These are phyloP conservation scores for Idaea biselata DNA, from an alignment of 2,888 invertebrate genomes.

Conservation along the genomic window DNA sequence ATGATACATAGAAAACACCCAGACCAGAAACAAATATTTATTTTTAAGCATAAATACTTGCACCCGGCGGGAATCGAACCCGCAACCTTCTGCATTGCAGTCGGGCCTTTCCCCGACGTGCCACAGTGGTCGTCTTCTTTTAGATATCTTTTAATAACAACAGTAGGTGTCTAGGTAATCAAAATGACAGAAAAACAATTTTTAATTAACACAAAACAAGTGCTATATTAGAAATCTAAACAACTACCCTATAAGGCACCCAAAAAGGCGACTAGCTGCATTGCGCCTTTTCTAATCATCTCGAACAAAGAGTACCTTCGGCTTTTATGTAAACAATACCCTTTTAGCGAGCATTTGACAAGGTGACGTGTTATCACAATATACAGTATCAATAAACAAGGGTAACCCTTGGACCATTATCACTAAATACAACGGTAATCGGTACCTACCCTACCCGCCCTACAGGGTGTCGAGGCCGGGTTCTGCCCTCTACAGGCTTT, in stretches of 20 bases:
- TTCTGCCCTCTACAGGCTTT: not conserved
- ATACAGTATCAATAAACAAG: slow-evolving; percentile 32
- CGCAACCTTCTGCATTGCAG: too few relatives aligned
- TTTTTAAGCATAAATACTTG: too few relatives aligned
- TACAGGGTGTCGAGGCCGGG: slow-evolving; percentile 46
- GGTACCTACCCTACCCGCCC: slow-evolving; percentile 50
- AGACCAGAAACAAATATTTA: too few relatives aligned
- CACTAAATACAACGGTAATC: slow-evolving; percentile 48
- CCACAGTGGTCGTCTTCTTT: too few relatives aligned
- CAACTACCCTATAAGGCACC: not conserved
- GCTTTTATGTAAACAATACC: slow-evolving; percentile 4
- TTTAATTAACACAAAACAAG: too few relatives aligned
- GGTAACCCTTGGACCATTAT: slow-evolving; percentile 36
- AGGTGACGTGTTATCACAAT: not conserved
- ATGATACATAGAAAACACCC: too few relatives aligned
- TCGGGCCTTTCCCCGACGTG: too few relatives aligned
- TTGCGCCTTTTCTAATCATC: not conserved
- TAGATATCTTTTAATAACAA: too few relatives aligned
- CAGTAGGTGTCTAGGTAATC: too few relatives aligned
- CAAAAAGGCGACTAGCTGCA: not conserved
- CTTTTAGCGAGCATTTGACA: not conserved
- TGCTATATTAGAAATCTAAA: too few relatives aligned
- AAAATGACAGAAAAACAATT: too few relatives aligned
- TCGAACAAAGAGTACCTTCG: not conserved
- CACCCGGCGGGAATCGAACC: too few relatives aligned